Percentiles rank a stretch among this genome's conserved stretches.
These are phyloP conservation scores for Phoronis australis DNA, from an alignment of 2,888 invertebrate species.

Conservation along the genomic window DNA sequence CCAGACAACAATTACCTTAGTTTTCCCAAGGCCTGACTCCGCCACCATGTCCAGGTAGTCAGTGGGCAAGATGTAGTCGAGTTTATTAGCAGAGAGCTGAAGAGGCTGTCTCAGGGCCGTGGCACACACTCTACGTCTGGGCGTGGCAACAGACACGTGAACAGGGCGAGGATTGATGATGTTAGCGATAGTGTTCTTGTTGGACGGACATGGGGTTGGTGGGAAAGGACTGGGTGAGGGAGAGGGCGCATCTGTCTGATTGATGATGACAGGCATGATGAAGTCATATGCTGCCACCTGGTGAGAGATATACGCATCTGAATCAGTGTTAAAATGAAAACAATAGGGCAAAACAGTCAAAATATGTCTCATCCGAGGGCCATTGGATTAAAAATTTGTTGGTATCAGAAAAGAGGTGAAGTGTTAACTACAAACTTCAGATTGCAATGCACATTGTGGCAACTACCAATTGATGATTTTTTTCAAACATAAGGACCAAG, in stretches of 20 bases:
- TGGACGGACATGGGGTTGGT: constrained; percentile 32
- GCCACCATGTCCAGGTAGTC: constrained; percentile 27
- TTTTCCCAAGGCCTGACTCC: constrained; percentile 17
- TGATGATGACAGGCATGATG: constrained; percentile 46
- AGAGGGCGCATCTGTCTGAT: constrained; percentile 40
- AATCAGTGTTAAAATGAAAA: too few relatives aligned
- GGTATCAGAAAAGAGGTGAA: too few relatives aligned
- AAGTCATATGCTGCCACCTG: constrained; percentile 53
- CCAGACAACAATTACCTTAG: too few relatives aligned
- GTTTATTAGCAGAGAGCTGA: constrained; percentile 35
- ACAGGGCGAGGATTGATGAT: constrained; percentile 42
- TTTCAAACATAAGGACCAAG: too few relatives aligned
- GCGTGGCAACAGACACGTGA: constrained; percentile 35
- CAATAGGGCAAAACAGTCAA: too few relatives aligned
- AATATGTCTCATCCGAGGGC: too few relatives aligned
- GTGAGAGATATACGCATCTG: too few relatives aligned
- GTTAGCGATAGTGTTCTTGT: constrained; percentile 39
- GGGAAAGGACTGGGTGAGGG: constrained; percentile 40
- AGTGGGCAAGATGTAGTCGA: constrained; percentile 41
- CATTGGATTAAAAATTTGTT: too few relatives aligned
- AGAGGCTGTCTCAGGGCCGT: constrained; percentile 49
- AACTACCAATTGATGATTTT: too few relatives aligned
- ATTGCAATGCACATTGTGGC: too few relatives aligned
- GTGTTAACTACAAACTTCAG: too few relatives aligned
- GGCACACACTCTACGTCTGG: constrained; percentile 46